phyloP scores from a whole-genome alignment of 1,140 invertebrate species.

The Geopemphigus sp. region DNA sequence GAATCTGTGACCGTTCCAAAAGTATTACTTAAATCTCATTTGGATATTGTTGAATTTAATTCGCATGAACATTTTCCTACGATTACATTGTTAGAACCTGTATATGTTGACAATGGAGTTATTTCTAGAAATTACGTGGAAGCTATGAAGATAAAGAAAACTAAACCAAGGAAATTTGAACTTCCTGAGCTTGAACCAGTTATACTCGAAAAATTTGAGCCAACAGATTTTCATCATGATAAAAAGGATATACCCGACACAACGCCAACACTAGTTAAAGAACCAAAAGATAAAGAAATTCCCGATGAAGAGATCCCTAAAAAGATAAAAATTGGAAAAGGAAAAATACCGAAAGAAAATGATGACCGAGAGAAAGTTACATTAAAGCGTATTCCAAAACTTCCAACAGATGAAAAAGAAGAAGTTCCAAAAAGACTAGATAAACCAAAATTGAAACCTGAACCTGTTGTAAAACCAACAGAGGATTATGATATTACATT shows the following conservation, averaged over 20 bases:
- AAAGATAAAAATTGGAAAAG: slow-evolving; percentile 53
- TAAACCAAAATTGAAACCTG: slow-evolving; percentile 52
- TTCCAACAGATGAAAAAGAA: slow-evolving; percentile 51
- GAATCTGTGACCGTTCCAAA: slow-evolving; percentile 61
- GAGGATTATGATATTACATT: slow-evolving; percentile 52
- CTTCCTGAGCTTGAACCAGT: slow-evolving; percentile 53
- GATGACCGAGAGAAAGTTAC: slow-evolving; percentile 53
- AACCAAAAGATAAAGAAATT: slow-evolving; percentile 33
- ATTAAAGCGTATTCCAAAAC: slow-evolving; percentile 52
- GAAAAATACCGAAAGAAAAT: slow-evolving; percentile 52
- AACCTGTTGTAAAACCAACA: slow-evolving; percentile 53
- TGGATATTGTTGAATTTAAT: slow-evolving; percentile 58
- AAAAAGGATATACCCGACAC: slow-evolving; percentile 55
- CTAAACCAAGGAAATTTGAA: slow-evolving; percentile 57
- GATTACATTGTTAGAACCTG: slow-evolving; percentile 9
- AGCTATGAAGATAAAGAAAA: slow-evolving; percentile 64
- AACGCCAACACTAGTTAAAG: background rate
- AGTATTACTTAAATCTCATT: slow-evolving; percentile 65
- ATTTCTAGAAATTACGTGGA: slow-evolving; percentile 69
- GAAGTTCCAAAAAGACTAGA: slow-evolving; percentile 53
- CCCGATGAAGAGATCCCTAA: slow-evolving; percentile 45
- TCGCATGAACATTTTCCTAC: slow-evolving; percentile 54
- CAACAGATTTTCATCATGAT: slow-evolving; percentile 53
- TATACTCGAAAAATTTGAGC: slow-evolving; percentile 62
- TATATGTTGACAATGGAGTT: slow-evolving; percentile 62